Base-by-base conservation (phyloP, 2,888 invertebrate genomes). In the Eupithecia pulchellata region DNA sequence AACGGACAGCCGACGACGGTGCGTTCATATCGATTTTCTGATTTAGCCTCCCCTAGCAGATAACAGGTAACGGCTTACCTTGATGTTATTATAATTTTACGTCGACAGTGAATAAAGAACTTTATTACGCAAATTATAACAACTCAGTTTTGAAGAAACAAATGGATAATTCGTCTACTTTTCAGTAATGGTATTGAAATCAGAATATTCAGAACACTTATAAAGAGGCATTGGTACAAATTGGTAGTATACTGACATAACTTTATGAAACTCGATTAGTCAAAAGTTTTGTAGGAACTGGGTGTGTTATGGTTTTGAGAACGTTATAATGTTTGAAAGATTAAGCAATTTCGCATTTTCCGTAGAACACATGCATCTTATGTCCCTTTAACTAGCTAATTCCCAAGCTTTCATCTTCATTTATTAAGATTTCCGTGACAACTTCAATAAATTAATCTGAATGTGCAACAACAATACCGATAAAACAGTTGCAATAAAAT, bases 401-500 rank as follows among this genome's bases (percentile, higher is more conserved):
- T 20, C 4, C n/a, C n/a, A 27, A 55, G 25, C 5, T 42, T n/a
- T n/a, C n/a, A 42, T 42, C 6, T 42, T 42, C 17, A 42, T 60
- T 34, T 34, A 25, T 55, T 5, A 25, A 17, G 2, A 11, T 34
- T 47, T n/a, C 8, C 29, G 11, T 9, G 42, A 30, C 64, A 64
- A 47, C 63, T 32, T 69, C 73, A 78, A 79, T 87, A 89, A 90
- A 91, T 91, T 90, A 89, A 84, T 85, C 84, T 84, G 86, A 91
- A 90, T 86, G 88, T 86, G 83, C 80, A 85, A 78, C 86, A 89
- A 89, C 88, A 91, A 91, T 87, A 85, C 82, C 86, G 89, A 93
- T 92, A 94, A 93, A 91, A 87, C 83, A 47, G 20, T 74, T 77
- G 80, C 84, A 93, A 94, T 93, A 94, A 93, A 93, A 91, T 91